phyloP scores from a whole-genome alignment of 1,140 invertebrate genomes.

The Bombus confusus region DNA sequence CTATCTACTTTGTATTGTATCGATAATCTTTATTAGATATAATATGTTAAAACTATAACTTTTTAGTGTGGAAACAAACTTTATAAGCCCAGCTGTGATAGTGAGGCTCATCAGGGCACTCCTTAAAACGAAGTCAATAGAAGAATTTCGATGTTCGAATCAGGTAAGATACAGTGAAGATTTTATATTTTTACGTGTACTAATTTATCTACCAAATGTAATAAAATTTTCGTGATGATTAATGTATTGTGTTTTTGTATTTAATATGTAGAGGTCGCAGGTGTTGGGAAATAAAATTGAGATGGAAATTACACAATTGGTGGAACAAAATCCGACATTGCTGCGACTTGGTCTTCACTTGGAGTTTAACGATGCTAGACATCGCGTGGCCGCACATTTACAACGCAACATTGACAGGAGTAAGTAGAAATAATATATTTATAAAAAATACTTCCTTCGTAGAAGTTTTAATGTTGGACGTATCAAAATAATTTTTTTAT shows the following conservation, averaged over 20 bases:
- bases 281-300: conserved; percentile 98
- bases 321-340: conserved; percentile 96
- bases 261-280: conserved; percentile 89
- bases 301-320: conserved; percentile 97
- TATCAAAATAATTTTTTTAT: background rate
- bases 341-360: conserved; percentile 96
- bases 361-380: conserved; percentile 97
- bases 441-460: background rate
- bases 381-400: conserved; percentile 94
- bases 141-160: conserved; percentile 97
- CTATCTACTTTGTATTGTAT: background rate
- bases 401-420: conserved; percentile 98
- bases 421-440: conserved; percentile 84
- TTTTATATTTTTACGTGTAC: background rate
- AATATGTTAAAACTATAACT: conserved; percentile 51
- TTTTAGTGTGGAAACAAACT: conserved; percentile 96
- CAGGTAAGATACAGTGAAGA: conserved; percentile 86
- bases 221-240: background rate
- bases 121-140: conserved; percentile 92
- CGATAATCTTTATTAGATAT: conserved; percentile 1
- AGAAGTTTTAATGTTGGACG: background rate
- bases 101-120: conserved; percentile 93
- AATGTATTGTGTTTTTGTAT: background rate
- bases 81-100: conserved; percentile 92
- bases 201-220: background rate